Evolutionary conservation across 2,797 vertebrate genomes (phyloP).

Genomic region (Spea hammondii): DNA sequence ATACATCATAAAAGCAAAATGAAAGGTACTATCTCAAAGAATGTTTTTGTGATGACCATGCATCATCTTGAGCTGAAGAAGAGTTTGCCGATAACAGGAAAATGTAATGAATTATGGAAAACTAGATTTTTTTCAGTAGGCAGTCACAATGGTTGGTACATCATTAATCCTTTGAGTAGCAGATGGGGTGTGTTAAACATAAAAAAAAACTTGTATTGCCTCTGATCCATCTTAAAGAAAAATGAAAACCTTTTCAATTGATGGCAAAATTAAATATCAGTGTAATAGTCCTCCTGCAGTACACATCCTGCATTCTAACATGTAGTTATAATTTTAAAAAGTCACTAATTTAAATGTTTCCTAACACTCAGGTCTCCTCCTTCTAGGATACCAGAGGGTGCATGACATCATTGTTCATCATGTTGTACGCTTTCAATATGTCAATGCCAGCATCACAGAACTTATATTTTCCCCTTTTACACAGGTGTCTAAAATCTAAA

Average conservation of each 20-base stretch:
- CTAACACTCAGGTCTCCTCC: no score
- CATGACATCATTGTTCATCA: no score
- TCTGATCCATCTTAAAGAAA: neutral
- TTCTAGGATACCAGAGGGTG: no score
- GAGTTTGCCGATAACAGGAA: slow-evolving; percentile 22
- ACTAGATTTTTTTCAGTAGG: slow-evolving; percentile 1
- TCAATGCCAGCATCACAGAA: no score
- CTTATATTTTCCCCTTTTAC: no score
- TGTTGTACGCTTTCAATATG: no score
- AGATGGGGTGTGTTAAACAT: neutral
- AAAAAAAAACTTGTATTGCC: neutral
- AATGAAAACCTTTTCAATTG: neutral
- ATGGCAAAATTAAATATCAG: neutral
- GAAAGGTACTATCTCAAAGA: slow-evolving; percentile 40
- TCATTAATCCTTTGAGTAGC: neutral
- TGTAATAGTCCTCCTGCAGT: no score
- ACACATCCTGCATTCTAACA: no score
- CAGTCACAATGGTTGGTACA: neutral
- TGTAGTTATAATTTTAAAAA: no score
- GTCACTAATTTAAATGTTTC: no score
- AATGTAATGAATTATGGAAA: slow-evolving; percentile 29
- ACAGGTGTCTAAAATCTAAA: no score
- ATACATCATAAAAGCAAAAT: slow-evolving; percentile 48
- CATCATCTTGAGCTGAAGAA: slow-evolving; percentile 39
- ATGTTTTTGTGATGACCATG: slow-evolving; percentile 42